Evolutionary conservation across 1,140 invertebrate species (phyloP), one percentile per base, ranked within the genome.

Genomic region (Aphis craccivora): DNA sequence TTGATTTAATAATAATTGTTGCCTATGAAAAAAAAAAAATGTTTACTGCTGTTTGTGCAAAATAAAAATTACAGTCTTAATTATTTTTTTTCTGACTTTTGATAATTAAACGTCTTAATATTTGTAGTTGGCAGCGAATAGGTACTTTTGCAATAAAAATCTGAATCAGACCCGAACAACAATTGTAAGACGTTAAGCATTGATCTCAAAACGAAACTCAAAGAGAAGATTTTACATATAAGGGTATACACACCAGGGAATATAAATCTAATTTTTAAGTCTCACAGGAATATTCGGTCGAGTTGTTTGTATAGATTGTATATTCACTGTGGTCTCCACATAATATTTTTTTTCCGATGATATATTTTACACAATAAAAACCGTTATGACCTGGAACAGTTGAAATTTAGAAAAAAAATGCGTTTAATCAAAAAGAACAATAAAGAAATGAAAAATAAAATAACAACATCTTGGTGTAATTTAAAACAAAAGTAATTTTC

Each of bases 301-400:
- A 76, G 60, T n/a, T 76, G 60, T 76, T 76, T 76, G 60, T 76
- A 37, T 40, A 83, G n/a, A 83, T 83, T 83, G 81, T 30, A 87
- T 87, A 87, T 87, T 87, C 30, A 45, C 40, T 30, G 43, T 48
- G 30, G 43, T 30, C 84, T 30, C 22, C 11, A 48, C 43, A 43
- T 43, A 18, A 14, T 25, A 25, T 43, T 43, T 87, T 25, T 25
- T 87, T 45, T n/a, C 84, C 43, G 25, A 43, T 87, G 40, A 45
- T 87, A 45, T 45, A 87, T 87, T 87, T 87, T 48, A 48, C 43
- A n/a, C 84, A 87, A 45, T 87, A 87, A 87, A 87, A 87, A 18
- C 84, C 25, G 84, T 87, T 87, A 87, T 87, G 30, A 84, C 83
- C 40, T 40, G 40, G 37, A 84, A 40, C 25, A 3, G 43, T 45